Conservation (phyloP, 2,113 vertebrate genomes). For the Arothron firmamentum region DNA sequence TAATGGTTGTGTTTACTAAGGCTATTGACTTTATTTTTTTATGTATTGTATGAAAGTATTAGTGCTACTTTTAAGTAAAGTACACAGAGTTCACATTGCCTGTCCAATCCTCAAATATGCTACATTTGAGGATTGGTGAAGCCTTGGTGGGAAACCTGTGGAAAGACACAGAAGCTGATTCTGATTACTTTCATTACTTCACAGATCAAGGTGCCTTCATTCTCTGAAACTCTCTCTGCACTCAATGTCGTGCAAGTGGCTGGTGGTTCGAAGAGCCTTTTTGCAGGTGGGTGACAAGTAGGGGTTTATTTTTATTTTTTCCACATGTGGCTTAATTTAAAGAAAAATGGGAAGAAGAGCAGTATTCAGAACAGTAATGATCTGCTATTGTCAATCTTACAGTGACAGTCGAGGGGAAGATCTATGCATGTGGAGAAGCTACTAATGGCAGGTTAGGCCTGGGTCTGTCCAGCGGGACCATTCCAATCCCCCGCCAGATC, state of each 20-base stretch:
- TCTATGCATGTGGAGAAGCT: slow-evolving; percentile 94
- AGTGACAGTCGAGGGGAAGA: slow-evolving; percentile 98
- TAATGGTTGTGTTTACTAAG: no score
- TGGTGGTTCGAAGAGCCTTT: slow-evolving; percentile 97
- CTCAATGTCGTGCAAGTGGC: slow-evolving; percentile 98
- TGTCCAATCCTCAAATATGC: no score
- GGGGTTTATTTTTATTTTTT: neutral
- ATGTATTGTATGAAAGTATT: neutral
- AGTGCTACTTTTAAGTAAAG: neutral
- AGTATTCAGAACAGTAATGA: neutral
- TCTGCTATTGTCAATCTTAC: slow-evolving; percentile 2
- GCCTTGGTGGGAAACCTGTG: neutral
- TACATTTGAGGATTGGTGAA: neutral
- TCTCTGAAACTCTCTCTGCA: slow-evolving; percentile 94
- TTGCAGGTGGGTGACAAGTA: slow-evolving; percentile 81
- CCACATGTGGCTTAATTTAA: no score
- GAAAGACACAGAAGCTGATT: neutral
- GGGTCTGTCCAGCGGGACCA: slow-evolving; percentile 92
- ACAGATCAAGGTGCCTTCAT: slow-evolving; percentile 92
- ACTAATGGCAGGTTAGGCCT: slow-evolving; percentile 94
- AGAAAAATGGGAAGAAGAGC: no score
- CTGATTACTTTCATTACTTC: slow-evolving; percentile 12
- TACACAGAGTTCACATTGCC: neutral
- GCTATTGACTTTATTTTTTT: no score
- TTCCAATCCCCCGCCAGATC: slow-evolving; percentile 93